phyloP scores from a whole-genome alignment of 92 coral and sea anemone genomes.

The Epizoanthus fatuus region DNA sequence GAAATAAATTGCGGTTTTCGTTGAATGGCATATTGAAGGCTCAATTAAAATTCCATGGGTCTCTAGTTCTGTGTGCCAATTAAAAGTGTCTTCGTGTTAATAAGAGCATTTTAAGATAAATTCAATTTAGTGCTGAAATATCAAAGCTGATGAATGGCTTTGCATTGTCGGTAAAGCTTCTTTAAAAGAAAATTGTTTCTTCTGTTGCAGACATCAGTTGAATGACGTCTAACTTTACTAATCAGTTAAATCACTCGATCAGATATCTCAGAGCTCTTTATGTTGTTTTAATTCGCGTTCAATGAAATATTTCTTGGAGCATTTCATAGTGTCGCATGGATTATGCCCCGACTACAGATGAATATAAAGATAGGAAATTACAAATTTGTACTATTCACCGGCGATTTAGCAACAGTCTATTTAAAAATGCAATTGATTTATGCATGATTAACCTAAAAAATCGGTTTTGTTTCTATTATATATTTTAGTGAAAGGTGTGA shows the following conservation, averaged over 20 bases:
- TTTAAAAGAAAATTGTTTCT: not conserved
- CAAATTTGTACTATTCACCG: too few relatives aligned
- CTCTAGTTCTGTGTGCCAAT: conserved; percentile 15
- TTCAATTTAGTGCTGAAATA: not conserved
- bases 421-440: not conserved
- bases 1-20: conserved; percentile 2
- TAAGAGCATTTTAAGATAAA: not conserved
- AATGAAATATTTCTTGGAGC: too few relatives aligned
- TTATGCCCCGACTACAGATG: too few relatives aligned
- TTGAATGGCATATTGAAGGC: not conserved
- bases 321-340: too few relatives aligned
- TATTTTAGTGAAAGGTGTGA: not conserved
- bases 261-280: not conserved
- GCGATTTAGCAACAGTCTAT: not conserved
- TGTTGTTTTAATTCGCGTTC: too few relatives aligned
- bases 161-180: conserved; percentile 1
- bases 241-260: not conserved
- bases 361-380: too few relatives aligned
- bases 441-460: not conserved
- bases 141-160: not conserved
- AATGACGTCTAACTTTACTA: not conserved
- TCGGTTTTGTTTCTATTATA: not conserved
- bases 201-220: not conserved
- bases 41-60: conserved; percentile 10
- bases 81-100: not conserved